Base-by-base conservation (phyloP, 64 coral and sea anemone genomes). In the Exaiptasia diaphana region DNA sequence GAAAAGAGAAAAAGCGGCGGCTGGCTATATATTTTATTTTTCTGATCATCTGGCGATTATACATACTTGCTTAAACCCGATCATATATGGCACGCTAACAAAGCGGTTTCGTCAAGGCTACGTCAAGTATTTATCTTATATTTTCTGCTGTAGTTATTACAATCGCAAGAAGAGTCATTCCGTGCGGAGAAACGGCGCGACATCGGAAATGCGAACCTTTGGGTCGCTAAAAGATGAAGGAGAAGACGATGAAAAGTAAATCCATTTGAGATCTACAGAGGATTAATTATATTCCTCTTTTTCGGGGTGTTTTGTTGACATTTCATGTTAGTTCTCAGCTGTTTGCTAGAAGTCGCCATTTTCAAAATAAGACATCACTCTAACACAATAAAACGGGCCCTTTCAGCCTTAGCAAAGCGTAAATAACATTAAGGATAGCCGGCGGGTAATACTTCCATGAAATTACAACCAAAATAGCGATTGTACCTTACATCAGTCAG, bases 31-130 rank as follows among this genome's bases (percentile, higher is more conserved):
- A 18, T 87, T 87, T 29, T 8, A 17, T 23, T 87, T 87, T 29
- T 87, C 84, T 12, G 84, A 87, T 29, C 39, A 55, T 17, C 38
- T 87, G 50, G 73, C 74, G 11, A 87, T 87, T 25, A 45, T 78
- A 13, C 84, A 87, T 13, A 87, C 72, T 46, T 76, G 53, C 41
- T 64, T 87, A 5, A 87, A 87, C 30, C 71, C 84, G 5, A 73
- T 87, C 5, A 87, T 87, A 17, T 87, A 87, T 44, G 84, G 84
- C 12, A 75, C 84, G 38, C 84, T 87, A 8, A 87, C 84, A 14
- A 87, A 87, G 36, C 84, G 71, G 22, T 77, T 87, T 74, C 84
- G 84, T 25, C 43, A 56, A 41, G 84, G 58, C 38, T 87, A 67
- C 64, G 38, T 46, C 2, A 87, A 78, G 58, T 87, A 53, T 23